Percentiles rank a stretch among this genome's conserved stretches.
Evolutionary conservation across 2,797 vertebrate genomes (phyloP).

Genomic region (Anabacerthia variegaticeps): DNA sequence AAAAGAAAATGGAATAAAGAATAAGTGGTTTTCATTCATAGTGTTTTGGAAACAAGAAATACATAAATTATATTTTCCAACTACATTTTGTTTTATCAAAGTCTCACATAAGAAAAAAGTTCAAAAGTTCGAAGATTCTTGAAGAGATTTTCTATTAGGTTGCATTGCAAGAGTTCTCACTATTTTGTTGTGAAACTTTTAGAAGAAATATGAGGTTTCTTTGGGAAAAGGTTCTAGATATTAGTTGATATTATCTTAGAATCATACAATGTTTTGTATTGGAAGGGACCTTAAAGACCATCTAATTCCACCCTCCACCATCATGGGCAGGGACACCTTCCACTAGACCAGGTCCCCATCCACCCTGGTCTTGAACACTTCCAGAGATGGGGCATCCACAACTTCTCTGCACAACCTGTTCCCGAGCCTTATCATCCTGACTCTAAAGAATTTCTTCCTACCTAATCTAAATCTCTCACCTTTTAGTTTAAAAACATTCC

Average conservation of each 20-base stretch:
- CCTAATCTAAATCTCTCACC: neutral
- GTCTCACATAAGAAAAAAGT: neutral
- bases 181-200: neutral
- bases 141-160: neutral
- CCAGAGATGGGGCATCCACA: neutral
- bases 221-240: neutral
- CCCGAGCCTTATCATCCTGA: neutral
- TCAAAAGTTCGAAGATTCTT: neutral
- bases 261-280: neutral
- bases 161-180: neutral
- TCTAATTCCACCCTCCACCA: accelerated
- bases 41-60: neutral
- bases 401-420: neutral
- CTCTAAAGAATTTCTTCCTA: neutral
- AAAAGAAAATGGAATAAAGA: neutral
- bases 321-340: neutral
- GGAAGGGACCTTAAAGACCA: neutral
- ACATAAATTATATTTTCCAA: neutral
- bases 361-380: neutral
- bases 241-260: neutral
- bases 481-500: neutral
- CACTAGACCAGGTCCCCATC: neutral
- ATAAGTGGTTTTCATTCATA: neutral
- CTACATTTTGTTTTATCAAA: neutral
- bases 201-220: neutral